phyloP scores from a whole-genome alignment of 2,888 invertebrate species.

The Chrysodeixis includens region DNA sequence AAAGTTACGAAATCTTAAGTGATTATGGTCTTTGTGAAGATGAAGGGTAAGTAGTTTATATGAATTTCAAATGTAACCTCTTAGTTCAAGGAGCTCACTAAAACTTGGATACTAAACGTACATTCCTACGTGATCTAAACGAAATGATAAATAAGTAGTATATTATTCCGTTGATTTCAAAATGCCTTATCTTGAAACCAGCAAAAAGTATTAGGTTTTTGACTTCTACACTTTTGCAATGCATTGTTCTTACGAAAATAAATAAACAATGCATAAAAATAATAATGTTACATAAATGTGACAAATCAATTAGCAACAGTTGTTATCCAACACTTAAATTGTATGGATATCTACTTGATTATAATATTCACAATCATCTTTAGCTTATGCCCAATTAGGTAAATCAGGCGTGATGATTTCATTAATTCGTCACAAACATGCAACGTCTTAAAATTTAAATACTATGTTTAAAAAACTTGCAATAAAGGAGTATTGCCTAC shows the following conservation, averaged over 20 bases:
- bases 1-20: constrained; percentile 57
- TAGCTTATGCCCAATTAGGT: constrained; percentile 20
- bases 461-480: constrained; percentile 12
- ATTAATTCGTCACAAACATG: constrained; percentile 32
- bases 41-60: constrained; percentile 22
- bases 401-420: constrained; percentile 33
- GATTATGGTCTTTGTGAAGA: constrained; percentile 15
- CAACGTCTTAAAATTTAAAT: constrained; percentile 23
- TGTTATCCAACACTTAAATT: constrained; percentile 34
- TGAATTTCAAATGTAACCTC: constrained; percentile 40
- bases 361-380: constrained; percentile 34
- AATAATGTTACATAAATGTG: background rate
- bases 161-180: too few relatives aligned
- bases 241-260: background rate
- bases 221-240: background rate
- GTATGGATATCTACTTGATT: constrained; percentile 12
- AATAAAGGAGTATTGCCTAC: background rate
- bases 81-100: constrained; percentile 45
- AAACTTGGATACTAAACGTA: constrained; percentile 5
- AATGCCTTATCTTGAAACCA: too few relatives aligned
- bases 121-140: too few relatives aligned
- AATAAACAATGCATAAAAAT: background rate
- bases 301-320: background rate
- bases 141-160: too few relatives aligned
- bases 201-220: too few relatives aligned